Percentiles rank a stretch among this genome's conserved stretches.
phyloP scores from a whole-genome alignment of 2,888 invertebrate species.

The Papilio gigon region DNA sequence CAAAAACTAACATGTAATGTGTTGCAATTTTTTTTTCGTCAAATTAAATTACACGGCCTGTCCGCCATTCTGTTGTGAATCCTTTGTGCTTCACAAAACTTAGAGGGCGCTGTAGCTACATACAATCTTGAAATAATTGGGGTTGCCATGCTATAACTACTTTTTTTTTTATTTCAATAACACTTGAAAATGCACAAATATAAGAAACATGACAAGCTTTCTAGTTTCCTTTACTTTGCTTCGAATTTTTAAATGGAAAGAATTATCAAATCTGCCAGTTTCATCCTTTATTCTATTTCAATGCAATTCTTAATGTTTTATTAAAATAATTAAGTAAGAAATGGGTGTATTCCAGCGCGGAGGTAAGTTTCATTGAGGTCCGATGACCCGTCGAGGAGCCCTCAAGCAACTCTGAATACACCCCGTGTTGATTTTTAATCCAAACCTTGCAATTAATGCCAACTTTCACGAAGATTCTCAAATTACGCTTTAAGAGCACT shows the following conservation, averaged over 20 bases:
- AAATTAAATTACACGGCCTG: no score
- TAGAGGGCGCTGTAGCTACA: no score
- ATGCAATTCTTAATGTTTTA: neutral
- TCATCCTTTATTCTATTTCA: neutral
- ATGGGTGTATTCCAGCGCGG: neutral
- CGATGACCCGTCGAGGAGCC: neutral
- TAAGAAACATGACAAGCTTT: no score
- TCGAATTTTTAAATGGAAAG: neutral
- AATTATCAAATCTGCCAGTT: neutral
- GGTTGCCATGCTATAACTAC: no score
- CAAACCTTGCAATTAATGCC: slow-evolving; percentile 29
- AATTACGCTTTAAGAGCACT: slow-evolving; percentile 28
- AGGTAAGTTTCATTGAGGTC: neutral
- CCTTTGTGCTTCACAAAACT: no score
- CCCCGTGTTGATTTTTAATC: slow-evolving; percentile 33
- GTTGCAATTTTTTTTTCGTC: no score
- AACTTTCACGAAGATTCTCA: slow-evolving; percentile 25
- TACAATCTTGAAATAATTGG: no score
- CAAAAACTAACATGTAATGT: no score
- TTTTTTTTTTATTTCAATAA: no score
- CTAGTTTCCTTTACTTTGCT: neutral
- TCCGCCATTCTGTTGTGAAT: no score
- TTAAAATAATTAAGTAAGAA: slow-evolving; percentile 1
- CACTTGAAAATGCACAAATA: no score
- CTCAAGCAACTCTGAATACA: slow-evolving; percentile 20